These are phyloP conservation scores for Ceyx melanurus DNA, from an alignment of 2,113 vertebrate genomes.

Conservation along the genomic window DNA sequence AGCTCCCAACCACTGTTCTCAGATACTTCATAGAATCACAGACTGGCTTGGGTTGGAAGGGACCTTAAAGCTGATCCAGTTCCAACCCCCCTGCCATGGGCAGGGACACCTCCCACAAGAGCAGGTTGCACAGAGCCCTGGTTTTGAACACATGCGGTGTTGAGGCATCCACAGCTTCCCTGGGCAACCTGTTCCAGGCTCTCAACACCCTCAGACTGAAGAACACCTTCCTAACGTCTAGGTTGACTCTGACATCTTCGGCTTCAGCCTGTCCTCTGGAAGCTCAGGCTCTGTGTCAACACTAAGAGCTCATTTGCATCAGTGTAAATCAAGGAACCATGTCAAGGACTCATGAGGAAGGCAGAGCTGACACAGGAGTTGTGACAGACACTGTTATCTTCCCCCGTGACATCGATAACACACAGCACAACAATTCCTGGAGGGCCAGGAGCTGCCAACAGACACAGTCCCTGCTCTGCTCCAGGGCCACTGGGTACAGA, in stretches of 20 bases:
- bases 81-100: too few relatives aligned
- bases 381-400: neutral
- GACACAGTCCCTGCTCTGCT: neutral
- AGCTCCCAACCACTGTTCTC: neutral
- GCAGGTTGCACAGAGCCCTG: too few relatives aligned
- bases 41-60: too few relatives aligned
- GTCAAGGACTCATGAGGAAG: neutral
- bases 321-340: neutral
- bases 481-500: fast-evolving
- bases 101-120: too few relatives aligned
- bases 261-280: neutral
- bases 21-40: too few relatives aligned
- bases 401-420: neutral
- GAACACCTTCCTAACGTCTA: too few relatives aligned
- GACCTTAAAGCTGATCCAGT: too few relatives aligned
- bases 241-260: too few relatives aligned
- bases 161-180: too few relatives aligned
- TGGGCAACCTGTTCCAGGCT: too few relatives aligned
- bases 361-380: neutral
- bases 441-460: neutral
- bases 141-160: too few relatives aligned
- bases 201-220: too few relatives aligned
- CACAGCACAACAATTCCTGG: neutral
- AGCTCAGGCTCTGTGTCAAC: neutral
- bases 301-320: neutral